Percentiles rank a stretch among this genome's conserved stretches.
Conservation (phyloP, 2,113 vertebrate species). For the Hucho hucho region DNA sequence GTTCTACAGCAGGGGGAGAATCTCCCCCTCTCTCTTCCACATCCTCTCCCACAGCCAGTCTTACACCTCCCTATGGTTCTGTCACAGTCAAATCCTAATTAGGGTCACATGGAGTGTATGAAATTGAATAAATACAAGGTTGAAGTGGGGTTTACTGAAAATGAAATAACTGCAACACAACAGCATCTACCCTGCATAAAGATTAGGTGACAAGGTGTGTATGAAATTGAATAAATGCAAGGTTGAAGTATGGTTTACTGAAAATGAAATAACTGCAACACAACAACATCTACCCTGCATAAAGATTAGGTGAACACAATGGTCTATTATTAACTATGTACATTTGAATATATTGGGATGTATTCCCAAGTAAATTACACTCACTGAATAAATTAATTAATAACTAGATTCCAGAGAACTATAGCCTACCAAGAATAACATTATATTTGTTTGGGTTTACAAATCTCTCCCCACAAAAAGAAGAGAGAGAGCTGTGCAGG, state of each 20-base stretch:
- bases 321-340: neutral
- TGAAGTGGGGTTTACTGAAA: slow-evolving; percentile 5
- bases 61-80: neutral
- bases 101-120: slow-evolving; percentile 35
- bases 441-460: too few species aligned
- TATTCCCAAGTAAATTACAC: neutral
- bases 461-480: too few species aligned
- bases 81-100: neutral
- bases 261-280: too few species aligned
- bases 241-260: too few species aligned
- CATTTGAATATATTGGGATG: neutral
- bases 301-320: too few species aligned
- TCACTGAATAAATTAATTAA: neutral
- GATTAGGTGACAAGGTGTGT: too few species aligned
- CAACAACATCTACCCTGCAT: too few species aligned
- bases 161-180: neutral
- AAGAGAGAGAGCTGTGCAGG: too few species aligned
- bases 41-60: neutral
- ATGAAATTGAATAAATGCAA: too few species aligned
- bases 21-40: slow-evolving; percentile 44
- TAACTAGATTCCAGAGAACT: neutral
- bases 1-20: slow-evolving; percentile 49
- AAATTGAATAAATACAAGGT: slow-evolving; percentile 42
- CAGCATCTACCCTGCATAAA: too few species aligned
- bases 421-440: neutral